These are phyloP conservation scores for Pogonomyrmex barbatus DNA, from an alignment of 1,140 invertebrate genomes.

Conservation along the genomic window DNA sequence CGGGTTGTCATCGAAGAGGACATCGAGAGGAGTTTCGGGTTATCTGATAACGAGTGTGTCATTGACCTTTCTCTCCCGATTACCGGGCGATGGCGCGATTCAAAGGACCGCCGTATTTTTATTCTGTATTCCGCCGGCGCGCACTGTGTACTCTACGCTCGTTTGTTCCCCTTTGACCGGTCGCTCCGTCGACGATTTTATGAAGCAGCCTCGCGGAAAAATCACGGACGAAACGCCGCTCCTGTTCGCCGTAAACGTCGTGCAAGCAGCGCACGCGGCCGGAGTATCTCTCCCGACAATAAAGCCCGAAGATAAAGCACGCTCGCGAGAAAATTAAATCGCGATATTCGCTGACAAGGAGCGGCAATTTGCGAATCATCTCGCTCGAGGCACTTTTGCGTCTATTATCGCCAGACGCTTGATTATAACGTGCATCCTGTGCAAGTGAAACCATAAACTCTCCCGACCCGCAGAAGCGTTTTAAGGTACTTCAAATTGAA, in stretches of 20 bases:
- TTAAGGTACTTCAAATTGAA: not conserved
- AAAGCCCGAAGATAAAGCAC: constrained; percentile 58
- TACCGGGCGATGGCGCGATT: constrained; percentile 64
- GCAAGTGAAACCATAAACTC: constrained; percentile 37
- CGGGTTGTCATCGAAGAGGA: constrained; percentile 52
- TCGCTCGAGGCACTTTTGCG: constrained; percentile 12
- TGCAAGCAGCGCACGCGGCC: constrained; percentile 24
- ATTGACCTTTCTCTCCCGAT: constrained; percentile 67
- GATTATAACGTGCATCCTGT: constrained; percentile 30
- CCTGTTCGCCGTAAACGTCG: constrained; percentile 28
- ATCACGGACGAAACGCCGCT: constrained; percentile 27
- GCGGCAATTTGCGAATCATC: constrained; percentile 53
- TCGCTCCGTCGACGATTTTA: constrained; percentile 57
- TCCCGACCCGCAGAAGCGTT: not conserved
- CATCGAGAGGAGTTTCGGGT: constrained; percentile 54
- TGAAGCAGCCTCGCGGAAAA: constrained; percentile 59
- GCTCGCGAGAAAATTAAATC: constrained; percentile 57
- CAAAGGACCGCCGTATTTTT: constrained; percentile 64
- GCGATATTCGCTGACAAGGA: constrained; percentile 46
- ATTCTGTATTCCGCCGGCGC: constrained; percentile 59
- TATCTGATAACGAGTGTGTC: constrained; percentile 70
- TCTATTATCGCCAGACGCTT: constrained; percentile 24
- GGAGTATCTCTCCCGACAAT: constrained; percentile 26
- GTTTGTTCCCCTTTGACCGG: constrained; percentile 57
- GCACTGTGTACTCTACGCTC: constrained; percentile 51